A percentile compares a stretch with the other conserved stretches of the same genome.
phyloP scores from a whole-genome alignment of 2,113 vertebrate species.

The Microtus richardsoni region DNA sequence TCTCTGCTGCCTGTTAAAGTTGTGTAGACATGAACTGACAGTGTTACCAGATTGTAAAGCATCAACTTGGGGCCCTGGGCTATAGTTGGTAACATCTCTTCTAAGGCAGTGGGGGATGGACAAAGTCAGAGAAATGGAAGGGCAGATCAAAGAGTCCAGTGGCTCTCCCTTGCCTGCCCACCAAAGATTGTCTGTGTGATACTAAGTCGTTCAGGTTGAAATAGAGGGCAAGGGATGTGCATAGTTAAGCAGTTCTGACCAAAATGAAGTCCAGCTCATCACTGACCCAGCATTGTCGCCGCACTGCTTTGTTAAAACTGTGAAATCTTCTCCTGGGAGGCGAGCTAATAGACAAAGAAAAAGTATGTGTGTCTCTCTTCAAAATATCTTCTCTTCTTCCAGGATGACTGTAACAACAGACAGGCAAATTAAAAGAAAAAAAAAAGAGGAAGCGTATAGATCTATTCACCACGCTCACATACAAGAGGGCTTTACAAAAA shows the following conservation, averaged over 20 bases:
- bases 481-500: not conserved
- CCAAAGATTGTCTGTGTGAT: not conserved
- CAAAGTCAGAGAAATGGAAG: not conserved
- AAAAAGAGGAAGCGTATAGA: not conserved
- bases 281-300: not conserved
- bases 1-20: not conserved
- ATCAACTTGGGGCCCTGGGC: not conserved
- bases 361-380: not conserved
- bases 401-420: not conserved
- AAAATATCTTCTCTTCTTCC: not conserved
- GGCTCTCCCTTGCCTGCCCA: rapidly evolving
- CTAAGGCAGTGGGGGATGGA: no score
- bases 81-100: no score
- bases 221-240: not conserved
- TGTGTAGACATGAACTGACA: not conserved
- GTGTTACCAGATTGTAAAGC: not conserved
- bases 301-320: not conserved
- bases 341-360: not conserved
- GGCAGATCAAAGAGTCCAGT: not conserved
- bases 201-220: not conserved
- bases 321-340: not conserved
- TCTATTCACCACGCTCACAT: not conserved
- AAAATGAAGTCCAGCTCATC: not conserved
- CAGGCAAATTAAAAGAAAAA: not conserved
- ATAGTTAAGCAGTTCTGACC: not conserved